Evolutionary conservation across 2,888 invertebrate species (phyloP), one percentile per base, ranked within the genome.

Genomic region (Cepaea hortensis): DNA sequence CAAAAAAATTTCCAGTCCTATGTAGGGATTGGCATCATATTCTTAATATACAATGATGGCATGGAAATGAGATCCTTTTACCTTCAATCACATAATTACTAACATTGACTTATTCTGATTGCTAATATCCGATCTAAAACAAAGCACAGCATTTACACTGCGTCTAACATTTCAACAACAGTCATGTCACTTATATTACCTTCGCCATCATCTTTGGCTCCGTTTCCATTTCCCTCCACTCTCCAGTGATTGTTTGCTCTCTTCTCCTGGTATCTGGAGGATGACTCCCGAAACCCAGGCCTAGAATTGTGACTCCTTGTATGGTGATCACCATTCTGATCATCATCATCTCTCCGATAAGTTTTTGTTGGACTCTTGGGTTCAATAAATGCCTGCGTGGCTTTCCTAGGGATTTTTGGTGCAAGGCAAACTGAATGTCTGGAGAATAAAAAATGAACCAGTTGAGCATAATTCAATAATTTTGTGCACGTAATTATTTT

Each of bases 351-450:
- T n/a, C 76, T 77, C 48, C 83, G 13, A n/a, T 83, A n/a, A 1
- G 62, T 70, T 48, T 87, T 85, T 20, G 68, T 68, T n/a, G 87
- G 87, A 23, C 85, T 81, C 80, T 91, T 91, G 11, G 89, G 88
- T 15, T 89, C 88, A 61, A 92, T 91, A 80, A 91, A 91, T 20
- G 91, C 90, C n/a, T 90, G 89, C 11, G 90, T 90, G 3, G 91
- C 91, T 75, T 88, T 89, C 23, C 90, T 87, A 61, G 90, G 83
- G 70, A 91, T 90, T 4, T 89, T 77, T 50, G 93, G 93, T 73
- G 90, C 89, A 77, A 79, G 70, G 88, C 93, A 93, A 61, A 88
- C 90, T 62, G 92, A 90, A 20, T 91, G 84, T 18, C 91, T 92
- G 84, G 2, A 18, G 55, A 48, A 46, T 15, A 55, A 11, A 55